Conservation (phyloP, 2,113 vertebrate species). For the Pyrgilauda ruficollis region DNA sequence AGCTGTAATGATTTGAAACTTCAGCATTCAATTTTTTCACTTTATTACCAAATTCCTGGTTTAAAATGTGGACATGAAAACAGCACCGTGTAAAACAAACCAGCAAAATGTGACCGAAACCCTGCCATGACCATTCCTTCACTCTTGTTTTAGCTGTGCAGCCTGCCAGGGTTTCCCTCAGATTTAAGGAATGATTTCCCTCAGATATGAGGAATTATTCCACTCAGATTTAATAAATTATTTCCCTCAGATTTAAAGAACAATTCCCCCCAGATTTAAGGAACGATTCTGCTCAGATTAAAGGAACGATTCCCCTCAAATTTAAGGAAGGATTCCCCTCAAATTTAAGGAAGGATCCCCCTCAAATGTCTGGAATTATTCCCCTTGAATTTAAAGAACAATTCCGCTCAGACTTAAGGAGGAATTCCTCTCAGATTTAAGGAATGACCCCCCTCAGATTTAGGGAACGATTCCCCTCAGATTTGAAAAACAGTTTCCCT, state of each 20-base stretch:
- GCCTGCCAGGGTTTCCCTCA: not conserved
- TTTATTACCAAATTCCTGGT: not conserved
- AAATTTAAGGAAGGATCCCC: rapidly evolving
- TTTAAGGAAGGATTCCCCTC: rapidly evolving
- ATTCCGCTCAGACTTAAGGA: too few relatives aligned
- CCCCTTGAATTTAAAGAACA: not conserved
- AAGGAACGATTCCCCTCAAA: rapidly evolving
- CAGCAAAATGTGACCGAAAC: not conserved
- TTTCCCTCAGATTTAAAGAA: not conserved
- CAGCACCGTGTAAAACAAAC: not conserved
- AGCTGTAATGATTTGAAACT: not conserved
- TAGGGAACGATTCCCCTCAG: rapidly evolving
- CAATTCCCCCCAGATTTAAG: rapidly evolving
- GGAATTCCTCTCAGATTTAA: rapidly evolving
- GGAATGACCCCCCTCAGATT: not conserved
- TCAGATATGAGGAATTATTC: rapidly evolving
- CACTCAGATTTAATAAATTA: rapidly evolving
- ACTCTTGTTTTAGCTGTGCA: not conserved
- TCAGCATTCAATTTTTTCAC: not conserved
- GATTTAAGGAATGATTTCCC: rapidly evolving
- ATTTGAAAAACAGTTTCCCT: not conserved
- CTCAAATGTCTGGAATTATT: not conserved
- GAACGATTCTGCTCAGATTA: rapidly evolving
- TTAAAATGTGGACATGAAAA: not conserved
- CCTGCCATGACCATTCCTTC: not conserved